These are phyloP conservation scores for Branchellion lobata DNA, from an alignment of 2,888 invertebrate genomes.

Conservation along the genomic window DNA sequence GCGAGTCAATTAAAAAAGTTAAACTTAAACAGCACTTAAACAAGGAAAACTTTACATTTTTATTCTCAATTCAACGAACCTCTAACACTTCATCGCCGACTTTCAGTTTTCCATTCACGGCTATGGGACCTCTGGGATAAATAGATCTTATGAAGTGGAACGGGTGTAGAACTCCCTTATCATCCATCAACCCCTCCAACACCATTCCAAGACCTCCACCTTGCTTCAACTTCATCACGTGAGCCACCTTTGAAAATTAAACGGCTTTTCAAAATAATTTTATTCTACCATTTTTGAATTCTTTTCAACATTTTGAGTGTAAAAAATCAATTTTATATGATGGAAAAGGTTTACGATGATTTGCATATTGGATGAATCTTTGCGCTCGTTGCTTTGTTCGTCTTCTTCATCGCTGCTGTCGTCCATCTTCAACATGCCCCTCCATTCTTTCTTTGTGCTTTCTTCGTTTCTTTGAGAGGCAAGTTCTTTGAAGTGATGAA, in stretches of 20 bases:
- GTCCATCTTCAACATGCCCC: neutral
- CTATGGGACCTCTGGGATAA: conserved; percentile 94
- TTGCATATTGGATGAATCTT: neutral
- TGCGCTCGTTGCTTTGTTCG: neutral
- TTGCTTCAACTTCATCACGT: conserved; percentile 82
- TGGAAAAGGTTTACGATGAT: neutral
- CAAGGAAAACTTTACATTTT: too few relatives aligned
- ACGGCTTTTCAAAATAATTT: neutral
- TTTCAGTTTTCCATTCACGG: conserved; percentile 80
- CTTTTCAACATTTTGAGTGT: neutral
- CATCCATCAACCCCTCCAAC: conserved; percentile 93
- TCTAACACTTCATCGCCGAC: conserved; percentile 92
- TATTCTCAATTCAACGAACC: conserved; percentile 80
- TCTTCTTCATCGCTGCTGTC: neutral
- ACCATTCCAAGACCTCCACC: conserved; percentile 95
- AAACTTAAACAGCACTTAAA: too few relatives aligned
- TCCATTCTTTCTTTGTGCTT: neutral
- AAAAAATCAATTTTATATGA: neutral
- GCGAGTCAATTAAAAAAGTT: too few relatives aligned
- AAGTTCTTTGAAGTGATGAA: too few relatives aligned
- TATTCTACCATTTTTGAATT: neutral
- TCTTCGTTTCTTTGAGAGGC: conserved; percentile 1
- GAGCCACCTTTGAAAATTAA: conserved; percentile 73
- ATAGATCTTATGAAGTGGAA: conserved; percentile 98
- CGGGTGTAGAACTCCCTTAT: conserved; percentile 89